phyloP scores from a whole-genome alignment of 2,888 invertebrate genomes.

The Melangyna quadrimaculata region DNA sequence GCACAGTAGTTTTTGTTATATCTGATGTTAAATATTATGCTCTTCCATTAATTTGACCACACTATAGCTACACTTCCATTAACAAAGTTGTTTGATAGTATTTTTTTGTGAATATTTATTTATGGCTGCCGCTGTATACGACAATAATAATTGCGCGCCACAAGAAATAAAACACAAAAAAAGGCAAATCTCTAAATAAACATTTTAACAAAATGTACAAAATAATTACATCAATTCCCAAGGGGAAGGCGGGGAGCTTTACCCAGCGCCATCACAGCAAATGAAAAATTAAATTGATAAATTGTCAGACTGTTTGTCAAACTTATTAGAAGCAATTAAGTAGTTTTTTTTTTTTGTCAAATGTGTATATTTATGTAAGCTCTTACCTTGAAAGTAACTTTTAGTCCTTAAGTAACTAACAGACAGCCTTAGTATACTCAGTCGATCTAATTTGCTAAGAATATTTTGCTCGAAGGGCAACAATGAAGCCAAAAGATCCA shows the following conservation, averaged over 20 bases:
- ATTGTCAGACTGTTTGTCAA: conserved; percentile 63
- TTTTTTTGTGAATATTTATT: conserved; percentile 44
- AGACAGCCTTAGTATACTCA: conserved; percentile 97
- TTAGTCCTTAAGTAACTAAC: conserved; percentile 99
- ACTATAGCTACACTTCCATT: neutral
- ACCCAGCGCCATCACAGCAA: neutral
- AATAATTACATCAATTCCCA: conserved; percentile 39
- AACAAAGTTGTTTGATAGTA: conserved; percentile 38
- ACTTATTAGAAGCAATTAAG: conserved; percentile 66
- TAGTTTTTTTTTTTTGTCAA: neutral
- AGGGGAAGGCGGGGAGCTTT: neutral
- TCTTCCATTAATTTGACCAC: neutral
- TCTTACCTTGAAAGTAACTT: conserved; percentile 99
- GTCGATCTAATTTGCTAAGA: conserved; percentile 97
- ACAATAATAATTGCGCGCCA: neutral
- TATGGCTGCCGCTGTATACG: conserved; percentile 2
- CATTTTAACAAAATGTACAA: conserved; percentile 57
- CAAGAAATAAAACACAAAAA: neutral
- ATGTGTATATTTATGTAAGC: neutral
- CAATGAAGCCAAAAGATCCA: conserved; percentile 97
- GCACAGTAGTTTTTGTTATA: conserved; percentile 24
- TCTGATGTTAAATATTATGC: neutral
- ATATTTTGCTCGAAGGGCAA: conserved; percentile 99
- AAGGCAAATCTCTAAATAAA: conserved; percentile 50
- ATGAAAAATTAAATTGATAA: conserved; percentile 37